These are phyloP conservation scores for Orcinus orca DNA, from an alignment of 2,113 vertebrate species.

Conservation along the genomic window DNA sequence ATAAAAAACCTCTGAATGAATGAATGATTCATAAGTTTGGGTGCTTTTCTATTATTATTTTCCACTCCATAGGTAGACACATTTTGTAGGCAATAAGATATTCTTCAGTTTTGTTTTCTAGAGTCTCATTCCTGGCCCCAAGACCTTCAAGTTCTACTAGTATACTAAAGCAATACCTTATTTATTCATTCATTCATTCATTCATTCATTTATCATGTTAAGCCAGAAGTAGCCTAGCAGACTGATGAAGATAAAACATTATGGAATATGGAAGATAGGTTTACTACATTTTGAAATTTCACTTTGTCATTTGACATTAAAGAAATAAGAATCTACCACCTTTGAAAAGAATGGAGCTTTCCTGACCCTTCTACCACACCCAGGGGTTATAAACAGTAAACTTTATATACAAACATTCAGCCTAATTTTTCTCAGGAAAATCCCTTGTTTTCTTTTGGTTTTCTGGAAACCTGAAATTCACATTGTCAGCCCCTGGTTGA, in stretches of 20 bases:
- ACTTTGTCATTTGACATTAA: slow-evolving; percentile 19
- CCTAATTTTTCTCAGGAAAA: not conserved
- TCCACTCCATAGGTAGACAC: not conserved
- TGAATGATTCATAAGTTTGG: not conserved
- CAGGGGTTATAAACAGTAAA: not conserved
- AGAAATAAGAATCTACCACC: not conserved
- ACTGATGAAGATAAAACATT: not conserved
- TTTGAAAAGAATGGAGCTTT: not conserved
- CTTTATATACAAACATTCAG: not conserved
- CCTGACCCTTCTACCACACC: not conserved
- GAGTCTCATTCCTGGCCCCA: not conserved
- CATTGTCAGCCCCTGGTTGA: not conserved
- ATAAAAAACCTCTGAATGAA: not conserved
- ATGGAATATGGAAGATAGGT: not conserved
- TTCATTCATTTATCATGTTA: not conserved
- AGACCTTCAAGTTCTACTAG: not conserved
- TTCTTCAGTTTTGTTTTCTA: not conserved
- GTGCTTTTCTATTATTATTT: not conserved
- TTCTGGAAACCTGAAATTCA: slow-evolving; percentile 10
- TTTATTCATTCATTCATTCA: not conserved
- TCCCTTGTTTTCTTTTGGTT: not conserved
- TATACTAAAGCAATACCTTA: not conserved
- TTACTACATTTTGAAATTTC: not conserved
- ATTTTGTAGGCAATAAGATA: not conserved
- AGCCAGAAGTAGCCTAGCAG: not conserved